Evolutionary conservation across 1,140 invertebrate genomes (phyloP), one percentile per base, ranked within the genome.

Genomic region (Plectrocnemia conspersa): DNA sequence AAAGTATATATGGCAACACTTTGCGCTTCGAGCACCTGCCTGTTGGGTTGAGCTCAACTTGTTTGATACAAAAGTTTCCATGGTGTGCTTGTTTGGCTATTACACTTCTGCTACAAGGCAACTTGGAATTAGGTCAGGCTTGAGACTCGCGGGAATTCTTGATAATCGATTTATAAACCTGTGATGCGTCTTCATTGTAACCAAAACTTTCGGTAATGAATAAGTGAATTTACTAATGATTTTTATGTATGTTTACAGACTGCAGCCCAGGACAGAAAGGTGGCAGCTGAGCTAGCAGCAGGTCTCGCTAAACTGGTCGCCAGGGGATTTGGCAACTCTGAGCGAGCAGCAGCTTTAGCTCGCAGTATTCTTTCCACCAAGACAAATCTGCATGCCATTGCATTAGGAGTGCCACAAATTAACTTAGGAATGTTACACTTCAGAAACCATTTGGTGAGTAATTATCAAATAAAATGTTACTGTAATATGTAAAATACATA

Each of bases 371-470:
- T 74, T 9, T 61, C 58, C 3, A 67, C 70, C 3, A 59, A 70
- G 6, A 68, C 70, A 18, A 23, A 25, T 19, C 23, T 58, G 13
- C 68, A 69, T 5, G 73, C 73, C 19, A 67, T 73, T 6, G 73
- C 72, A 0, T 65, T 75, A 0, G 73, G 73, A 9, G 68, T 70
- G 0, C 73, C 73, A 6, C 69, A 73, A 38, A 64, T 74, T 1
- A 71, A 72, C 46, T 68, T 75, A 1, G 73, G 73, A 18, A 64
- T 75, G 1, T 66, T 75, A 5, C 72, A 67, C 57, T 63, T 73
- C 22, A 52, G 54, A 24, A 49, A 56, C 41, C 44, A 61, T 13
- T 16, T 61, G 21, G 59, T 61, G 23, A 60, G 41, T 41, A 25
- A 36, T 23, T 40, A 7, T 29, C 6, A 29, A n/a, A n/a, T n/a